Base-by-base conservation (phyloP, 1,140 invertebrate species). In the Camponotus pennsylvanicus region DNA sequence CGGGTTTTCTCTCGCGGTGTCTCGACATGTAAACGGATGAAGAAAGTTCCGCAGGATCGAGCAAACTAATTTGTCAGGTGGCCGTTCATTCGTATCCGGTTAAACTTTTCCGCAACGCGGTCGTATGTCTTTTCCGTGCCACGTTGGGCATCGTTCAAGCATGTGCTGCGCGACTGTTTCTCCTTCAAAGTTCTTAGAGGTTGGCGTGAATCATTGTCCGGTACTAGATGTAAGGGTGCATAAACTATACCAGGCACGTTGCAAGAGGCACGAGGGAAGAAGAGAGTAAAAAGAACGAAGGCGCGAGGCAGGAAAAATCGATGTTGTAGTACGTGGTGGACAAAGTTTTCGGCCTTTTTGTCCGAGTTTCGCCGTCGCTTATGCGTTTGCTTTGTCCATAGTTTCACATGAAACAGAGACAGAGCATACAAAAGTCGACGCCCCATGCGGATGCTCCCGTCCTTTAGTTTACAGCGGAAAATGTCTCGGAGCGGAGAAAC, bases 321-420 rank as follows among this genome's bases (percentile, higher is more conserved):
- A 89, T 89, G 83, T 64, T 70, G 27, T 69, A 69, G 37, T 40
- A 40, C 37, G 37, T 40, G 37, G 37, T 40, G 73, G 82, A 34
- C 40, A 66, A 83, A 89, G 78, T 90, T 90, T 84, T 42, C 67
- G 84, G 85, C 45, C 73, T 77, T 80, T 55, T 80, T n/a, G 67
- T 66, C 6, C 37, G 21, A 82, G 49, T 42, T 64, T 45, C 9
- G 49, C 13, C 42, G 5, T 66, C 70, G 66, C 69, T 71, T 42
- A 42, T 86, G 40, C 66, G 61, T 76, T 61, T 73, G 75, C 34
- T 80, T 89, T 90, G 45, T 69, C 76, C 85, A 69, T n/a, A n/a
- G 8, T 59, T 34, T 13, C 40, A n/a, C 34, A 32, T 13, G 18
- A 45, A 70, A 76, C 69, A 86, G 75, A 80, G 32, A 84, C 85